These are phyloP conservation scores for Chloromyia formosa DNA, from an alignment of 2,888 invertebrate genomes.

Conservation along the genomic window DNA sequence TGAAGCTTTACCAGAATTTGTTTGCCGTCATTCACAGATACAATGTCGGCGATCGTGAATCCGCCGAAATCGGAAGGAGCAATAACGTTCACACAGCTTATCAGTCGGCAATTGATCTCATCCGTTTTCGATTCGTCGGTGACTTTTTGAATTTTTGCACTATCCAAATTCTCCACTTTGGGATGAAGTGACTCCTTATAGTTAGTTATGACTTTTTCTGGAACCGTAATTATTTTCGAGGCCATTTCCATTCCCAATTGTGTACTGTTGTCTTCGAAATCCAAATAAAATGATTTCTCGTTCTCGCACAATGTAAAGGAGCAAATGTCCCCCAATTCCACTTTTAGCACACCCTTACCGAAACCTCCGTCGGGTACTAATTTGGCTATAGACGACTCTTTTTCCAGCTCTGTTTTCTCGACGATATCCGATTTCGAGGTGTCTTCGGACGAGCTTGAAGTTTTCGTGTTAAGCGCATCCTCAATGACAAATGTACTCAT, in stretches of 20 bases:
- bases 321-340: constrained; percentile 15
- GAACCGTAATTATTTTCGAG: constrained; percentile 40
- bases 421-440: not conserved
- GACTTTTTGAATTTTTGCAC: not conserved
- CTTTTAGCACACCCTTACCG: constrained; percentile 30
- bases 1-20: constrained; percentile 70
- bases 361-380: constrained; percentile 34
- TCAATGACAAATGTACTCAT: constrained; percentile 57
- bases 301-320: constrained; percentile 27
- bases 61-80: constrained; percentile 66
- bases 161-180: constrained; percentile 27
- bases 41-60: constrained; percentile 67
- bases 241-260: constrained; percentile 29
- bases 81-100: constrained; percentile 68
- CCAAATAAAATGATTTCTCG: constrained; percentile 33
- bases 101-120: constrained; percentile 64
- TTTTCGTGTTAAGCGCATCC: constrained; percentile 49
- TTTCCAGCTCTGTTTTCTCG: constrained; percentile 32
- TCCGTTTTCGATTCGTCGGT: constrained; percentile 51
- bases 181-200: constrained; percentile 1
- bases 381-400: constrained; percentile 34
- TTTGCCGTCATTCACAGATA: constrained; percentile 75
- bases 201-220: constrained; percentile 36
- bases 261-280: constrained; percentile 41
- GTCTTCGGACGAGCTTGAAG: constrained; percentile 3